Conservation (phyloP, 2,888 invertebrate species). For the Lasioglossum villosulum region DNA sequence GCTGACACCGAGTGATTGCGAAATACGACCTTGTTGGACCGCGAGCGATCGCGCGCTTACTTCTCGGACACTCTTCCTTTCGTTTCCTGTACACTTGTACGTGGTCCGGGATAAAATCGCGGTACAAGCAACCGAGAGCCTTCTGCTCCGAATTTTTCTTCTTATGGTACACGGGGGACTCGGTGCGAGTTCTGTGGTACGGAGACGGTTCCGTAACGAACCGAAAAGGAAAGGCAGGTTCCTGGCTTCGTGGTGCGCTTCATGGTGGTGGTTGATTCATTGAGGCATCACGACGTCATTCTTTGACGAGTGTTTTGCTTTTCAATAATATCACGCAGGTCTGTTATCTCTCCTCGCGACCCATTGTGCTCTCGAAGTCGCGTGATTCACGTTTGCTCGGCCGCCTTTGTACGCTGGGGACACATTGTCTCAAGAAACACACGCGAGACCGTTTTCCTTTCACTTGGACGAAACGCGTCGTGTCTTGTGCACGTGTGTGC, state of each 20-base stretch:
- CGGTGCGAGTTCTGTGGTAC: background rate
- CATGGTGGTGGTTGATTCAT: conserved; percentile 3
- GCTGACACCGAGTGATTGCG: conserved; percentile 39
- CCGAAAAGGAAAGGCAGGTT: conserved; percentile 2
- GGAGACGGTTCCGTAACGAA: background rate
- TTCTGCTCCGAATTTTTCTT: background rate
- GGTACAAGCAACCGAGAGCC: background rate
- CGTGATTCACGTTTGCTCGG: conserved; percentile 35
- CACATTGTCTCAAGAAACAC: conserved; percentile 37
- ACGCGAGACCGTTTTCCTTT: conserved; percentile 45
- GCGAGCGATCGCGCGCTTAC: conserved; percentile 28
- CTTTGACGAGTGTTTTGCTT: conserved; percentile 20
- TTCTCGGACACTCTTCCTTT: conserved; percentile 26
- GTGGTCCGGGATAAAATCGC: background rate
- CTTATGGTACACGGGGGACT: background rate
- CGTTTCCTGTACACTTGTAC: conserved; percentile 14
- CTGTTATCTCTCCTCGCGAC: conserved; percentile 11
- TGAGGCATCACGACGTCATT: conserved; percentile 6
- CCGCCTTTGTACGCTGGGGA: conserved; percentile 15
- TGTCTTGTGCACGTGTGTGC: background rate
- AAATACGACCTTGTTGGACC: conserved; percentile 43
- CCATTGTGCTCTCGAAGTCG: conserved; percentile 22
- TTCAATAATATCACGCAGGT: conserved; percentile 25
- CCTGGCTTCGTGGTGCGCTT: background rate
- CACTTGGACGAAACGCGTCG: conserved; percentile 21